These are phyloP conservation scores for Drosophila merina DNA, from an alignment of 2,888 invertebrate genomes.

Conservation along the genomic window DNA sequence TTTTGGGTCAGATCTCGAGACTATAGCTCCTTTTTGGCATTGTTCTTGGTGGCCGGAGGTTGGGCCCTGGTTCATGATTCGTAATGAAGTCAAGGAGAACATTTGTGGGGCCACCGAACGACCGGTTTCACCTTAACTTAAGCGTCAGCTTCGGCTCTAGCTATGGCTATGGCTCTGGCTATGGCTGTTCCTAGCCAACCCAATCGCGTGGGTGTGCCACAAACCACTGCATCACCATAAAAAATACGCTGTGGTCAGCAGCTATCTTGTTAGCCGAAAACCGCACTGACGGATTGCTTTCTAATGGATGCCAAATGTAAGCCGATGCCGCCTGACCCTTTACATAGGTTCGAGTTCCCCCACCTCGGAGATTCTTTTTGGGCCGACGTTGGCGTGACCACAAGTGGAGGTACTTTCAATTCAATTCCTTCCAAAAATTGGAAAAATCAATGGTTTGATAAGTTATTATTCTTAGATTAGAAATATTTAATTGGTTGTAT, in stretches of 20 bases:
- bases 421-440: slow-evolving; percentile 29
- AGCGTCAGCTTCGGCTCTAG: slow-evolving; percentile 8
- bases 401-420: slow-evolving; percentile 18
- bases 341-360: slow-evolving; percentile 28
- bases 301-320: slow-evolving; percentile 69
- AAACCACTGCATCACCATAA: slow-evolving; percentile 32
- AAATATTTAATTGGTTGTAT: too few relatives aligned
- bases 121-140: slow-evolving; percentile 58
- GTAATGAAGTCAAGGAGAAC: slow-evolving; percentile 77
- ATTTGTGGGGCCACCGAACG: slow-evolving; percentile 32
- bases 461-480: not conserved
- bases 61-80: slow-evolving; percentile 68
- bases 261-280: slow-evolving; percentile 63
- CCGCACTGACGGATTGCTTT: slow-evolving; percentile 77
- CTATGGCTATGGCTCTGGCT: not conserved
- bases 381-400: slow-evolving; percentile 72
- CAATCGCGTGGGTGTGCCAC: slow-evolving; percentile 66
- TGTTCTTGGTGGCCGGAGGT: slow-evolving; percentile 56
- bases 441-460: slow-evolving; percentile 22
- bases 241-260: slow-evolving; percentile 37
- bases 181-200: slow-evolving; percentile 30
- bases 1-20: slow-evolving; percentile 66
- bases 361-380: slow-evolving; percentile 22
- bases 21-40: slow-evolving; percentile 65
- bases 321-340: slow-evolving; percentile 68